Conservation (phyloP, 2,888 invertebrate species). For the Autographa gamma region DNA sequence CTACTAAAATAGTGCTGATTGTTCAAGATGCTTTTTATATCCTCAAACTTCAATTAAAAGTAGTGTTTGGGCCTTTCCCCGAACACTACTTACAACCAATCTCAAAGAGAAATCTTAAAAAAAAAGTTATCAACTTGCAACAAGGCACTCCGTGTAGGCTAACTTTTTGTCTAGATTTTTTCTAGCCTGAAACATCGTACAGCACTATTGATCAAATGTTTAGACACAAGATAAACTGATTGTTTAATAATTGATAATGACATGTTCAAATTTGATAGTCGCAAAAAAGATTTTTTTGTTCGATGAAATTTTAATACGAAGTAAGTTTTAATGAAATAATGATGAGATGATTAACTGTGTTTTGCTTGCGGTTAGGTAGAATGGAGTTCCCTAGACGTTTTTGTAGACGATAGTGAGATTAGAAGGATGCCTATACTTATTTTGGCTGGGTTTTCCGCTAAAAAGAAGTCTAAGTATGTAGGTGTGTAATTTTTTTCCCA, state of each 20-base stretch:
- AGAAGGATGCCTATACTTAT: not conserved
- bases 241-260: conserved; percentile 55
- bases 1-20: not conserved
- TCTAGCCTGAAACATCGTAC: conserved; percentile 40
- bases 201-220: conserved; percentile 45
- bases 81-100: not conserved
- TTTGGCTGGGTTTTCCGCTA: not conserved
- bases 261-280: conserved; percentile 27
- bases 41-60: not conserved
- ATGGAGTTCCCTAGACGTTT: not conserved
- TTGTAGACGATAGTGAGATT: not conserved
- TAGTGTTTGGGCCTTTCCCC: not conserved
- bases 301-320: conserved; percentile 11
- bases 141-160: conserved; percentile 38
- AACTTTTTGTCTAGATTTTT: conserved; percentile 38
- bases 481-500: not conserved
- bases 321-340: conserved; percentile 31
- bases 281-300: conserved; percentile 39
- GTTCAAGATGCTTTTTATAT: not conserved
- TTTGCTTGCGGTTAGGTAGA: conserved; percentile 19
- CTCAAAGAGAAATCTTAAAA: not conserved
- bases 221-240: conserved; percentile 44
- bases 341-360: conserved; percentile 26
- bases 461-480: not conserved
- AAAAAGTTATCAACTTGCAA: conserved; percentile 1